Base-by-base conservation (phyloP, 1,140 invertebrate genomes). In the Agraylea sexmaculata region DNA sequence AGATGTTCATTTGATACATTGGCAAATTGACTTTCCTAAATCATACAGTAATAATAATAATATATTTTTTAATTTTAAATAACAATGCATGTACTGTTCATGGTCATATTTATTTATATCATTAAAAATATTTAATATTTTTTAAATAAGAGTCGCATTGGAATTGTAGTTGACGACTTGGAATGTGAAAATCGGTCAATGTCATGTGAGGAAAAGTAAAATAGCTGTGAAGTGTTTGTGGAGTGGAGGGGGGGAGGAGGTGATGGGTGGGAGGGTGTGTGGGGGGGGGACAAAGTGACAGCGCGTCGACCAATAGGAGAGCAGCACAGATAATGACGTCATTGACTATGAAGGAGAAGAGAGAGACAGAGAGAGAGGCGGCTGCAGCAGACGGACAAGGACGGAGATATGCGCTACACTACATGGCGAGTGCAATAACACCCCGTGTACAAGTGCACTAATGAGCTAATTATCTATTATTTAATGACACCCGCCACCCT, bases 1-100 rank as follows among this genome's bases (percentile, higher is more conserved):
- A 49, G 19, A 37, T 49, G 43, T 27, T 46, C 40, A 13, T 30
- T 23, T 1, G 43, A 6, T 13, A 49, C 47, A 11, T 27, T 32
- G 5, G 43, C 37, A 30, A 33, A 43, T 28, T 49, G 47, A 12
- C 34, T 28, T 31, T 49, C 47, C 47, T 49, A 33, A 3, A 31
- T 37, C 19, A 17, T 13, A 3, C 19, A 5, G 16, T 15, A 6
- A 34, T n/a, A 16, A 10, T 18, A 17, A 34, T 34, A 34, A 21
- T 12, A 2, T n/a, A n/a, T n/a, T n/a, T n/a, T n/a, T n/a, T n/a
- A n/a, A n/a, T n/a, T n/a, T 8, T 8, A 27, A 12, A 15, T 17
- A 38, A 8, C 35, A 6, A 13, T 7, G 22, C 22, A 20, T 39
- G 34, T 34, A 27, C 33, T 33, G 29, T 25, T 30, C 33, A 28